Evolutionary conservation across 2,113 vertebrate species (phyloP), one percentile per base, ranked within the genome.

Genomic region (Budorcas taxicolor): DNA sequence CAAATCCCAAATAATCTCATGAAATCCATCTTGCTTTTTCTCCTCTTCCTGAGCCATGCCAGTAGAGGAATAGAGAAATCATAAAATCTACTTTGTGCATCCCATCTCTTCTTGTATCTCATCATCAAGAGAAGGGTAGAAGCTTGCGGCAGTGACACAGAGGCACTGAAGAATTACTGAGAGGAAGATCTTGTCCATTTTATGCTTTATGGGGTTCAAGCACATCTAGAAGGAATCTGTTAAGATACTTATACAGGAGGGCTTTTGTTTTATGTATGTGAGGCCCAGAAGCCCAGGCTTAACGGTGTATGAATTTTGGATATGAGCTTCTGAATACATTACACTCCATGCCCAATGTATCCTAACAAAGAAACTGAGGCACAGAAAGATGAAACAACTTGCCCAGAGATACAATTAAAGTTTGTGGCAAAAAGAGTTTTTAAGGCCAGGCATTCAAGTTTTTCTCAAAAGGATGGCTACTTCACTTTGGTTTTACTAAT

Each of bases 401-500:
- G 29, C 10, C 27, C 15, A 92, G 95, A 71, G 23, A 88, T 50
- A 96, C 5, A 87, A 76, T 82, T 52, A 14, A 88, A 60, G 7
- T 53, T 53, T 94, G 7, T 67, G 58, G 8, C 60, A 94, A 95
- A 74, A 62, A 33, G 7, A 87, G 47, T 86, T 62, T 25, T 33
- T 50, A 40, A 95, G 29, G 13, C 9, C 27, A 55, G 21, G 23
- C 57, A 80, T 83, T 87, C 10, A 78, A 87, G 10, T 89, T 90
- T 78, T 95, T 47, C 58, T 85, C 76, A 67, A 87, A 95, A 87
- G 10, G 33, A 92, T 15, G 15, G 31, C n/a, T 62, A 6, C 12
- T 86, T 95, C 55, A 43, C 71, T 88, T 85, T 97, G 60, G 47
- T 87, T 92, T 95, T 81, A 25, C 13, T 74, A 81, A 57, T 87